phyloP scores from a whole-genome alignment of 2,888 invertebrate species.

The Sesia bembeciformis region DNA sequence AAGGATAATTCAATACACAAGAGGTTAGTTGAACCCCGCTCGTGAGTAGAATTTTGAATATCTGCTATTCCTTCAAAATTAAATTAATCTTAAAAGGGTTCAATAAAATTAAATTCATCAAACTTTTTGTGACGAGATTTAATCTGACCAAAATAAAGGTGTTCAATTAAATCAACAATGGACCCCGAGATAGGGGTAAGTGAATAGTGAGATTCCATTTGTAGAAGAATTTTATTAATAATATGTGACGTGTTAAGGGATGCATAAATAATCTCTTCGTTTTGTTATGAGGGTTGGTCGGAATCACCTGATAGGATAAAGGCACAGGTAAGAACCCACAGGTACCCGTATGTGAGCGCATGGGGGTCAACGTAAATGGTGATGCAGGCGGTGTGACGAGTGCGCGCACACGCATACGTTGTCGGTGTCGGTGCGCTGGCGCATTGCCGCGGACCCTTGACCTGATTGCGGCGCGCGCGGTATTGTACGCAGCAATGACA shows the following conservation, averaged over 20 bases:
- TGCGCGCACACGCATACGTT: conserved; percentile 13
- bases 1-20: conserved; percentile 48
- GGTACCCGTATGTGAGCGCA: conserved; percentile 36
- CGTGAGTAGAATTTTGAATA: conserved; percentile 17
- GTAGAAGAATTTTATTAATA: conserved; percentile 42
- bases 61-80: neutral
- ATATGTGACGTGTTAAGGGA: conserved; percentile 34
- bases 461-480: conserved; percentile 57
- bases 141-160: conserved; percentile 25
- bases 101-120: neutral
- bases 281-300: conserved; percentile 26
- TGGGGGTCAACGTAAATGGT: conserved; percentile 14
- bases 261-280: conserved; percentile 40
- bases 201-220: conserved; percentile 48
- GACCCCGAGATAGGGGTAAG: conserved; percentile 43
- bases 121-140: conserved; percentile 7
- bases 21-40: conserved; percentile 29
- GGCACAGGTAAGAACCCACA: conserved; percentile 15
- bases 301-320: conserved; percentile 55
- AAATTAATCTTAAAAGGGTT: neutral
- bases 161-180: conserved; percentile 2
- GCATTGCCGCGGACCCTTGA: conserved; percentile 54
- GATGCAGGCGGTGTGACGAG: conserved; percentile 3
- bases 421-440: conserved; percentile 20
- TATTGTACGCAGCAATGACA: conserved; percentile 73